Percentiles rank a stretch among this genome's conserved stretches.
Evolutionary conservation across 1,140 invertebrate species (phyloP).

Genomic region (Bilobella aurantiaca): DNA sequence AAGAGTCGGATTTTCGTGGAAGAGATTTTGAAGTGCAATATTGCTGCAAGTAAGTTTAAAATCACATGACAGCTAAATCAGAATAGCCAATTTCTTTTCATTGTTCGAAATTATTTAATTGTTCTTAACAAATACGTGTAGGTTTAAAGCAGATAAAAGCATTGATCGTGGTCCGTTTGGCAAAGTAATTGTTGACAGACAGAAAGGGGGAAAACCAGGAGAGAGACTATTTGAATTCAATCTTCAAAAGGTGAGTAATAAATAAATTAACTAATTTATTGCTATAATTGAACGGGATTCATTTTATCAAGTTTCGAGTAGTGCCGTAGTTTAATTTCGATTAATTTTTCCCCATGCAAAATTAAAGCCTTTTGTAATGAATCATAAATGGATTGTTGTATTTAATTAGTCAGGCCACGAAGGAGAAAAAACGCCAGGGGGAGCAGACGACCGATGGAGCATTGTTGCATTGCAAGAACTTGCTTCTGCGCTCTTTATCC

Average conservation of each 20-base stretch:
- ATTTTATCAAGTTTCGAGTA: too few species aligned
- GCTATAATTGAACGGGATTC: too few species aligned
- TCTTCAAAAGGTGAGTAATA: slow-evolving; percentile 37
- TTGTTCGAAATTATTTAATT: slow-evolving; percentile 4
- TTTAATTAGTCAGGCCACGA: slow-evolving; percentile 34
- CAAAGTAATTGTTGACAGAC: slow-evolving; percentile 37
- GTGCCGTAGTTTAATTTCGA: too few species aligned
- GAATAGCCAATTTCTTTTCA: too few species aligned
- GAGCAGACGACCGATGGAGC: slow-evolving; percentile 34
- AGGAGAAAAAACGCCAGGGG: slow-evolving; percentile 27
- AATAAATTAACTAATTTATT: too few species aligned
- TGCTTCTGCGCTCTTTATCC: slow-evolving; percentile 35
- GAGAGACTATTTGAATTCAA: slow-evolving; percentile 38
- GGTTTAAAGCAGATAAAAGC: slow-evolving; percentile 33
- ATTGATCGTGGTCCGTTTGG: slow-evolving; percentile 38
- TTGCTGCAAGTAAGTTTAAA: slow-evolving; percentile 36
- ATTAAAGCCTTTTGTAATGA: neutral
- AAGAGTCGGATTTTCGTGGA: slow-evolving; percentile 37
- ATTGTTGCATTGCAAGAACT: slow-evolving; percentile 36
- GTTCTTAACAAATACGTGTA: slow-evolving; percentile 14
- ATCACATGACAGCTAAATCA: too few species aligned
- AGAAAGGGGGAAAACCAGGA: slow-evolving; percentile 17
- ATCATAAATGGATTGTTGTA: slow-evolving; percentile 2
- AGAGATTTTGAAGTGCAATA: slow-evolving; percentile 39
- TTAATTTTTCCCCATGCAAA: neutral